Base-by-base conservation (phyloP, 2,888 invertebrate species). In the Polydrusus pterygomalis region DNA sequence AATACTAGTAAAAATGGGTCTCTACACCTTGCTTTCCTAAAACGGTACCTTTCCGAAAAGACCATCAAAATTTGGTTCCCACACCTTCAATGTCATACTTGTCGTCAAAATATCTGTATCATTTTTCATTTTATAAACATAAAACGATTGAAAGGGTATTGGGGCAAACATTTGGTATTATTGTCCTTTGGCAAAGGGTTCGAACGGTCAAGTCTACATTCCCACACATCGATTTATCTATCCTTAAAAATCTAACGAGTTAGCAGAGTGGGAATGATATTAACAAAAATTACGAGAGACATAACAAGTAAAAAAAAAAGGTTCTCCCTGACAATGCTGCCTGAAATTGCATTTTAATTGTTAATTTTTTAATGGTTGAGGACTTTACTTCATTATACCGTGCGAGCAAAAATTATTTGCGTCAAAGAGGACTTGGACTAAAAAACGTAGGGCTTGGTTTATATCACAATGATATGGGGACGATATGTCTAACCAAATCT, bases 101-200 rank as follows among this genome's bases (percentile, higher is more conserved):
- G 77, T 77, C 76, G 67, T 60, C 58, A 60, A 65, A 64, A 77
- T 74, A 74, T 77, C 72, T 75, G 77, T 77, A 75, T 77, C 77
- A 77, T 77, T 77, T 77, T 77, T 77, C 77, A 77, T 77, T 70
- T 64, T 58, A 75, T 75, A 75, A 77, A 77, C 75, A 77, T 74
- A 74, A 75, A 77, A 68, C 62, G 71, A 74, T 70, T 56, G 56
- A 77, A 79, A 79, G 79, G 78, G 81, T 83, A 81, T 82, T 79
- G 80, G 81, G 80, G 81, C 82, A 82, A 83, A 83, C 80, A 80
- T 81, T 79, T 81, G 79, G 73, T 78, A 78, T 81, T 81, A 80
- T 81, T 78, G 75, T 77, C 62, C 63, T 49, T 70, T 40, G 78
- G 75, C 79, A 81, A 84, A 84, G 83, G 84, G 83, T 83, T 83